Evolutionary conservation across 2,113 vertebrate genomes (phyloP).

Genomic region (Cynoglossus semilaevis): DNA sequence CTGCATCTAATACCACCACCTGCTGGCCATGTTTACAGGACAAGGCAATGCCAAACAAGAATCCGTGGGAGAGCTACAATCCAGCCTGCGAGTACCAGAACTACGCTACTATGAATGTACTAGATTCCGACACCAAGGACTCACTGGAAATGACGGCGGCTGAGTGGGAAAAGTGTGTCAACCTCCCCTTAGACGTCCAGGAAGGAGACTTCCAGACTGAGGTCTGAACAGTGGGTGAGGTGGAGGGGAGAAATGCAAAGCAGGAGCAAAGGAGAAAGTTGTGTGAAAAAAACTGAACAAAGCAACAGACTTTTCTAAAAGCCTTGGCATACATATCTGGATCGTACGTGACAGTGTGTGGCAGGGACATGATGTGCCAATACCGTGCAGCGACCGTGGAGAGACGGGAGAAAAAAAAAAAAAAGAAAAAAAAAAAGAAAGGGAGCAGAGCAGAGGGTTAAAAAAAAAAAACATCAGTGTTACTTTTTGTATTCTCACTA

Average conservation of each 20-base stretch:
- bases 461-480: slow-evolving; percentile 83
- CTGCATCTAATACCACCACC: slow-evolving; percentile 56
- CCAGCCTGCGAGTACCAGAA: slow-evolving; percentile 96
- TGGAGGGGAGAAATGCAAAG: slow-evolving; percentile 56
- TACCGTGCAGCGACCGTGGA: slow-evolving; percentile 69
- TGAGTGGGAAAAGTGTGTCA: slow-evolving; percentile 99
- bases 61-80: slow-evolving; percentile 98
- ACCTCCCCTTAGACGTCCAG: slow-evolving; percentile 95
- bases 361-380: slow-evolving; percentile 90
- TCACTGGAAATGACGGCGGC: slow-evolving; percentile 96
- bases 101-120: slow-evolving; percentile 98
- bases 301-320: slow-evolving; percentile 86
- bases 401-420: slow-evolving; percentile 18
- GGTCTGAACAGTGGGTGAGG: slow-evolving; percentile 78
- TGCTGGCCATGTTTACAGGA: slow-evolving; percentile 81
- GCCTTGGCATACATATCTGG: slow-evolving; percentile 88
- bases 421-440: slow-evolving; percentile 46
- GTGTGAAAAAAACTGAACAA: slow-evolving; percentile 89
- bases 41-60: slow-evolving; percentile 91
- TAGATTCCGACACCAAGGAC: slow-evolving; percentile 94
- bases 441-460: no score
- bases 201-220: slow-evolving; percentile 99
- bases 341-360: slow-evolving; percentile 77
- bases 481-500: slow-evolving; percentile 90
- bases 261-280: slow-evolving; percentile 50